Evolutionary conservation across 2,113 vertebrate genomes (phyloP).

Genomic region (Uropsilus gracilis): DNA sequence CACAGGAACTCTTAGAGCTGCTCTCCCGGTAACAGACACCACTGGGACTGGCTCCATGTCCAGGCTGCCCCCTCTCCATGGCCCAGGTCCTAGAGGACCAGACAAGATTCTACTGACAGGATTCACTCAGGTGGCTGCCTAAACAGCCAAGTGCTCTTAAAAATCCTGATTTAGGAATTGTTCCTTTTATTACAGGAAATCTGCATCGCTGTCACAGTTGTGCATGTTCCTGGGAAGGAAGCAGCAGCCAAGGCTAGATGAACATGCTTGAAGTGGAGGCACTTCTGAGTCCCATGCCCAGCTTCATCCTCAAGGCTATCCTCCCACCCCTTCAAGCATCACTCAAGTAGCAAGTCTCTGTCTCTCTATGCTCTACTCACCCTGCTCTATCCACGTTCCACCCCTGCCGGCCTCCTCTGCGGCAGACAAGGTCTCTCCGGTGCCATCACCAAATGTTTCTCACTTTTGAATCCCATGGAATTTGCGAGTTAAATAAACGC

Average conservation of each 20-base stretch:
- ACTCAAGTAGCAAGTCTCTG: neutral
- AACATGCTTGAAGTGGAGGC: neutral
- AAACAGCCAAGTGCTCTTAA: neutral
- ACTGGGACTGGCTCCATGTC: neutral
- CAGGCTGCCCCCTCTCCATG: neutral
- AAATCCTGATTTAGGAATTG: neutral
- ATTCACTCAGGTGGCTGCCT: neutral
- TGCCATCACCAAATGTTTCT: neutral
- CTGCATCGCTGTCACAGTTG: neutral
- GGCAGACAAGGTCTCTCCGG: neutral
- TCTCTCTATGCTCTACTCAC: neutral
- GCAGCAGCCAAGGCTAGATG: neutral
- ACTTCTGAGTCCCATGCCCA: neutral
- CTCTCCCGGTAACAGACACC: neutral
- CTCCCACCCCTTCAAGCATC: neutral
- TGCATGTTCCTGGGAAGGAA: neutral
- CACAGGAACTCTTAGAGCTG: neutral
- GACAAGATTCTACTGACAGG: neutral
- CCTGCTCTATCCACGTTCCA: neutral
- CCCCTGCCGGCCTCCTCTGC: neutral
- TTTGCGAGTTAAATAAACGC: neutral
- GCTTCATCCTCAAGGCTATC: neutral
- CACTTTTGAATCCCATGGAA: neutral
- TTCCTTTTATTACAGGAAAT: neutral
- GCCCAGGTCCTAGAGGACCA: neutral